Evolutionary conservation across 2,113 vertebrate species (phyloP).

Genomic region (Pedetes capensis): DNA sequence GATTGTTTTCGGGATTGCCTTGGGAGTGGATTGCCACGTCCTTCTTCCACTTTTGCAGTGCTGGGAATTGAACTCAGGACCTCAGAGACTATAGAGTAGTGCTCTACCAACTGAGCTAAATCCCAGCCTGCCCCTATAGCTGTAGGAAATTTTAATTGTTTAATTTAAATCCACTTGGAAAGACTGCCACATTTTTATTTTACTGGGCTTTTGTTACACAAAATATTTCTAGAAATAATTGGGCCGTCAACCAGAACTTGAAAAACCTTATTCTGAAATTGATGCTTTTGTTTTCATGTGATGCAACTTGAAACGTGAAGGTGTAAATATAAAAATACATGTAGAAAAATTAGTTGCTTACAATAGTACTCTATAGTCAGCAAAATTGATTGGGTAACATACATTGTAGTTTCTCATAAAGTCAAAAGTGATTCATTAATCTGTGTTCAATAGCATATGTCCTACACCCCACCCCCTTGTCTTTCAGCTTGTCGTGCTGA

Average conservation of each 20-base stretch:
- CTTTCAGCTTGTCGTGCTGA: too few species aligned
- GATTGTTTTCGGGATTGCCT: too few species aligned
- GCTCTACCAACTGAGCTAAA: too few species aligned
- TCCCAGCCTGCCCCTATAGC: too few species aligned
- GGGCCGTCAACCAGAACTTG: neutral
- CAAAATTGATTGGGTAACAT: neutral
- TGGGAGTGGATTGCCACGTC: too few species aligned
- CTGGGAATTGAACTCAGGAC: too few species aligned
- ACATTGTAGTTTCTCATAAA: neutral
- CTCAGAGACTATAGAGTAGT: too few species aligned
- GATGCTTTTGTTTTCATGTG: neutral
- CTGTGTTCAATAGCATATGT: neutral
- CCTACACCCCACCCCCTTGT: too few species aligned
- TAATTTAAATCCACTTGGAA: conserved; percentile 25
- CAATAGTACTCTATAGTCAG: neutral
- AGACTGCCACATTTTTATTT: neutral
- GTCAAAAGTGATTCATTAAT: neutral
- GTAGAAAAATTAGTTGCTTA: neutral
- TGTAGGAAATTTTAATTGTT: neutral
- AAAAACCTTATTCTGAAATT: neutral
- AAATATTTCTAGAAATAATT: conserved; percentile 38
- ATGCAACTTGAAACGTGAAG: neutral
- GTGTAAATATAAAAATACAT: neutral
- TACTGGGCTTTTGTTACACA: neutral
- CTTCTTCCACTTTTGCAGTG: too few species aligned